A percentile compares a stretch with the other conserved stretches of the same genome.
phyloP scores from a whole-genome alignment of 2,797 vertebrate species.

The Amblyraja radiata region DNA sequence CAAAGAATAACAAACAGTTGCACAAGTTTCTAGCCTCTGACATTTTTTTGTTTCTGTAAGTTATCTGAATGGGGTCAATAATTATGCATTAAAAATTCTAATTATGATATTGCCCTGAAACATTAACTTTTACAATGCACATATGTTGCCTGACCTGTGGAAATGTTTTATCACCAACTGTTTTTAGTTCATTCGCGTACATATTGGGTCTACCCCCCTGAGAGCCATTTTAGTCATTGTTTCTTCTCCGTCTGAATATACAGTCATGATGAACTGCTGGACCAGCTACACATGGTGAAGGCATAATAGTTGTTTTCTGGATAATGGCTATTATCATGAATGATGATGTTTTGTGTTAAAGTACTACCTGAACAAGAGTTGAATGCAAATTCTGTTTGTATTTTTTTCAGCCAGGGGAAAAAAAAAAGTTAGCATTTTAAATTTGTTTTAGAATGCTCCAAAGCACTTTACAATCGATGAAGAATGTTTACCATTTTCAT shows the following conservation, averaged over 20 bases:
- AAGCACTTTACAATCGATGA: too few species aligned
- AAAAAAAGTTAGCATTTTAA: too few species aligned
- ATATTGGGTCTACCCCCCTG: neutral
- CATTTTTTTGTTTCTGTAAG: neutral
- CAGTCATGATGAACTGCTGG: neutral
- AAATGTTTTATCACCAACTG: too few species aligned
- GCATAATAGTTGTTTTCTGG: neutral
- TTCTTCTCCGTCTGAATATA: neutral
- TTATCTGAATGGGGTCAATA: neutral
- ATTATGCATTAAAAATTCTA: neutral
- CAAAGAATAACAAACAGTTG: neutral
- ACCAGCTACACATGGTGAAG: neutral
- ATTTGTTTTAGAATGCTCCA: too few species aligned
- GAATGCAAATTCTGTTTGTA: neutral
- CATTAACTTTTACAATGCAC: too few species aligned
- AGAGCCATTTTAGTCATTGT: neutral
- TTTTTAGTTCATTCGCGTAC: neutral
- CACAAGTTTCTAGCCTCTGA: neutral
- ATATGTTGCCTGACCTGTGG: too few species aligned
- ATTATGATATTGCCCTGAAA: too few species aligned
- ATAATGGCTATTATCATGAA: neutral
- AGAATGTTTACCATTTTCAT: too few species aligned
- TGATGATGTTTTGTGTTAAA: neutral
- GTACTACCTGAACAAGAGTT: neutral
- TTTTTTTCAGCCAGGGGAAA: neutral